phyloP scores from a whole-genome alignment of 1,140 invertebrate genomes.

The Eriocheir sinensis region DNA sequence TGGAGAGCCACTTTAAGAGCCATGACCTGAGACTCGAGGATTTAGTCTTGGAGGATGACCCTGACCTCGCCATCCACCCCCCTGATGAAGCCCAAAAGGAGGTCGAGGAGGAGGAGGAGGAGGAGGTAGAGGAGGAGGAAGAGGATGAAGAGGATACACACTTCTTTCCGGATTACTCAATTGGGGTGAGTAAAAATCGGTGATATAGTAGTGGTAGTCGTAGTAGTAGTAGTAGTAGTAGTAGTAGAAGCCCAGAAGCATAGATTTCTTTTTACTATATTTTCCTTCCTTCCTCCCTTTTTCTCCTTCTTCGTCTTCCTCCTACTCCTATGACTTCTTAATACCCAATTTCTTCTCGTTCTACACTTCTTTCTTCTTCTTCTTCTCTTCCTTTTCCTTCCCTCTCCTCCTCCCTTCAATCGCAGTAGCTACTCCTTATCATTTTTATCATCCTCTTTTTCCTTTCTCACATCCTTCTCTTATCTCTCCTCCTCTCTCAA shows the following conservation, averaged over 20 bases:
- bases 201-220: too few relatives aligned
- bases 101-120: not conserved
- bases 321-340: not conserved
- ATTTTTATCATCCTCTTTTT: too few relatives aligned
- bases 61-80: not conserved
- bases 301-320: not conserved
- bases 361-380: not conserved
- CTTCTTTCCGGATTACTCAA: not conserved
- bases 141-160: too few relatives aligned
- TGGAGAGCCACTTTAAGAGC: not conserved
- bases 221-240: too few relatives aligned
- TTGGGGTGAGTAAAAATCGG: not conserved
- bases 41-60: not conserved
- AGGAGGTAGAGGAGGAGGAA: not conserved
- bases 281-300: not conserved
- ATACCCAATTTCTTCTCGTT: not conserved
- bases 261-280: too few relatives aligned
- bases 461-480: too few relatives aligned
- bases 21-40: not conserved
- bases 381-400: not conserved
- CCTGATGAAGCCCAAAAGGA: not conserved
- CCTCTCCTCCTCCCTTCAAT: too few relatives aligned
- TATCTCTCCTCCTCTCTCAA: too few relatives aligned
- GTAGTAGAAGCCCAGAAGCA: too few relatives aligned
- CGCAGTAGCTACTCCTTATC: too few relatives aligned